Evolutionary conservation across 2,888 invertebrate species (phyloP).

Genomic region (Quadroppia sp.): DNA sequence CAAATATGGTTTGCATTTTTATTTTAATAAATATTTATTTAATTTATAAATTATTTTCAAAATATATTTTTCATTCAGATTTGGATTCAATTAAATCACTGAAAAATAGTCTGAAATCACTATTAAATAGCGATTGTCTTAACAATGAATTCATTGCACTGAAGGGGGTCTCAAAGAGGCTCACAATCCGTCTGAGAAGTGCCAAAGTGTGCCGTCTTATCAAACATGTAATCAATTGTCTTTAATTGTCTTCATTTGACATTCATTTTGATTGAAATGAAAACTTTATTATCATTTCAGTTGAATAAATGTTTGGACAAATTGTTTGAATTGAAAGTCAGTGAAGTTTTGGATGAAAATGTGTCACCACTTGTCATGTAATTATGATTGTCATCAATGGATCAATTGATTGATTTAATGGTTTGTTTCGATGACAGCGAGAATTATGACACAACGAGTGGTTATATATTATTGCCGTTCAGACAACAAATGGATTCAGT

Average conservation of each 20-base stretch:
- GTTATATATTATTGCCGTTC: not conserved
- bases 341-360: not conserved
- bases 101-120: not conserved
- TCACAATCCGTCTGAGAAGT: conserved; percentile 33
- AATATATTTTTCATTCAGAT: not conserved
- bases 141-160: not conserved
- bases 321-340: not conserved
- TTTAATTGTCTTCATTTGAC: not conserved
- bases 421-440: not conserved
- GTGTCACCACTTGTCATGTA: not conserved
- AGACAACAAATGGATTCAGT: conserved; percentile 15
- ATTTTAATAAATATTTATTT: not conserved
- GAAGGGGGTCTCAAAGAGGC: conserved; percentile 19
- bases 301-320: not conserved
- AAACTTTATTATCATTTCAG: not conserved
- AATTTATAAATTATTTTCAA: not conserved
- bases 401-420: not conserved
- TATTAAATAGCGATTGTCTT: not conserved
- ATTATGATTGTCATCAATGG: too few species aligned
- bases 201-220: conserved; percentile 27
- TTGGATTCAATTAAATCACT: conserved; percentile 8
- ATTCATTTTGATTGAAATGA: not conserved
- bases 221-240: conserved; percentile 18
- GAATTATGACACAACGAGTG: not conserved
- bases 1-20: not conserved